Evolutionary conservation across 2,797 vertebrate genomes (phyloP).

Genomic region (Lepilemur ruficaudatus): DNA sequence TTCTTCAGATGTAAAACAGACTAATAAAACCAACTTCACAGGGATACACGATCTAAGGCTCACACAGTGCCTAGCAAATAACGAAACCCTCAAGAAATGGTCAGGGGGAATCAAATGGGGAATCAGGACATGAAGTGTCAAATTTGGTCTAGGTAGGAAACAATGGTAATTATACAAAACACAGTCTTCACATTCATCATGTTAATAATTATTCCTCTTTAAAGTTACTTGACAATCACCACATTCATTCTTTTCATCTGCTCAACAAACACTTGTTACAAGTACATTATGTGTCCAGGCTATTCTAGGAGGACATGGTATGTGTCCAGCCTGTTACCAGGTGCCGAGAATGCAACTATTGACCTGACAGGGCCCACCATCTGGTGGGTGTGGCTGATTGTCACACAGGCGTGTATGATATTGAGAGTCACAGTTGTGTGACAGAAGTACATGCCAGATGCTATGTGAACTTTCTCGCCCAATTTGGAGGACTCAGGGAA

Average conservation of each 20-base stretch:
- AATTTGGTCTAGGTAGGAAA: background rate
- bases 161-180: rapidly evolving
- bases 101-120: background rate
- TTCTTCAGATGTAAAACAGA: background rate
- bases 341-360: background rate
- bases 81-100: background rate
- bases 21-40: background rate
- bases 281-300: too few species aligned
- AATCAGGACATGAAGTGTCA: background rate
- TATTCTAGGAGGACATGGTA: background rate
- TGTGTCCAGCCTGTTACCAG: background rate
- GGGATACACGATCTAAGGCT: background rate
- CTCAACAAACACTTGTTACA: rapidly evolving
- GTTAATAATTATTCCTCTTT: background rate
- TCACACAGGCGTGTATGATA: background rate
- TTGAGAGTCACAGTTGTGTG: rapidly evolving
- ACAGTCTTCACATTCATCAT: too few species aligned
- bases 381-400: background rate
- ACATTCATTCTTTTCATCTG: background rate
- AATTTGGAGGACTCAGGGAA: background rate
- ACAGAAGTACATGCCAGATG: background rate
- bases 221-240: background rate
- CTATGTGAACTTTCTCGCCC: background rate
- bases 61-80: background rate
- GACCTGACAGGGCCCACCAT: background rate